A percentile compares a stretch with the other conserved stretches of the same genome.
These are phyloP conservation scores for Arge pagana DNA, from an alignment of 2,888 invertebrate species.

Conservation along the genomic window DNA sequence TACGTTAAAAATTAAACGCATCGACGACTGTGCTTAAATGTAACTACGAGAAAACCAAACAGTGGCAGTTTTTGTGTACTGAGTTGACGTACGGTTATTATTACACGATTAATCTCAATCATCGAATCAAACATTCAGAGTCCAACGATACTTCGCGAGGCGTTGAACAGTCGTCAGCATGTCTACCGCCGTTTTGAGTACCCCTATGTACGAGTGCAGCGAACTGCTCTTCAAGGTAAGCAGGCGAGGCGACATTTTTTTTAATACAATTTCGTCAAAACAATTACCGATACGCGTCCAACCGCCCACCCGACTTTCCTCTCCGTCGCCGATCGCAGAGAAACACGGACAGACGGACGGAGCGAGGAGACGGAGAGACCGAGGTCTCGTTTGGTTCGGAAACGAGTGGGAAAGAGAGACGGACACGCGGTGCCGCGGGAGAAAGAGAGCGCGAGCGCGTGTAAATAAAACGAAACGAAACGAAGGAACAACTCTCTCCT, in stretches of 20 bases:
- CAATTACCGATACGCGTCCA: too few species aligned
- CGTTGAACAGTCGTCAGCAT: constrained; percentile 59
- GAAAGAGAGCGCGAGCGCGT: neutral
- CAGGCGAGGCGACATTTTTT: too few species aligned
- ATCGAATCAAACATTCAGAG: too few species aligned
- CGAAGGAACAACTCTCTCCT: constrained; percentile 37
- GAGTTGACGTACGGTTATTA: constrained; percentile 21
- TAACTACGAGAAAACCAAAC: constrained; percentile 21
- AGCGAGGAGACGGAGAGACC: too few species aligned
- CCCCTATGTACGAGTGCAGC: constrained; percentile 76
- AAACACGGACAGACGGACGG: too few species aligned
- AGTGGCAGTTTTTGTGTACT: constrained; percentile 27
- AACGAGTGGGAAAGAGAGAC: too few species aligned
- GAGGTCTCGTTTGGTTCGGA: too few species aligned
- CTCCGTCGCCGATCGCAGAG: too few species aligned
- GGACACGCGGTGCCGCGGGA: neutral
- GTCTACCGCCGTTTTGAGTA: constrained; percentile 80
- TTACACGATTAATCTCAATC: constrained; percentile 2
- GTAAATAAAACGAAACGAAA: constrained; percentile 30
- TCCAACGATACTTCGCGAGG: too few species aligned
- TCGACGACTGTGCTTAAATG: constrained; percentile 18
- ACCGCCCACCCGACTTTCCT: too few species aligned
- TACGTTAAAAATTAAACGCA: too few species aligned
- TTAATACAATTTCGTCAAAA: too few species aligned
- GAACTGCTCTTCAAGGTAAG: constrained; percentile 75